These are phyloP conservation scores for Caenorhabditis sulstoni DNA, from an alignment of 2,888 invertebrate species.

Conservation along the genomic window DNA sequence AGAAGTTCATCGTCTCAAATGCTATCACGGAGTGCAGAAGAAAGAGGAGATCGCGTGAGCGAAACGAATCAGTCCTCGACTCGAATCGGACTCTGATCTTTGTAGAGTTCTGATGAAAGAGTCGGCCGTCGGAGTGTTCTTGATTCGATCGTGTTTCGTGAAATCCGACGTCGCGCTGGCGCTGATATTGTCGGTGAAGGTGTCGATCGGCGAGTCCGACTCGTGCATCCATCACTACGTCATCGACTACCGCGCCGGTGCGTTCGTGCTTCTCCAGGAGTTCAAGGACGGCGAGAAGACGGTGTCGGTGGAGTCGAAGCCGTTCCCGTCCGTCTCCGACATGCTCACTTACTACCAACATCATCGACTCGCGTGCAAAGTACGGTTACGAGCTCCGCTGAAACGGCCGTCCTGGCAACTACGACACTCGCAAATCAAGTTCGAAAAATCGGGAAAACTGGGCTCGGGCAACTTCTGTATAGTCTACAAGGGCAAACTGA, in stretches of 20 bases:
- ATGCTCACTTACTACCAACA: constrained; percentile 14
- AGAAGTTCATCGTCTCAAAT: constrained; percentile 29
- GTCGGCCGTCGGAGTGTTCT: constrained; percentile 23
- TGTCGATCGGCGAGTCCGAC: constrained; percentile 20
- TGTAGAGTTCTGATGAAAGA: constrained; percentile 42
- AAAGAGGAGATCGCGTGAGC: constrained; percentile 43
- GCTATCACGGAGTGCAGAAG: constrained; percentile 54
- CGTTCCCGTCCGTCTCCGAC: constrained; percentile 30
- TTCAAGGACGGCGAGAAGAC: constrained; percentile 12
- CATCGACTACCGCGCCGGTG: constrained; percentile 9
- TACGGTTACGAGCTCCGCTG: constrained; percentile 28
- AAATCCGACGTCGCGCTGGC: constrained; percentile 29
- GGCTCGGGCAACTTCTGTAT: constrained; percentile 64
- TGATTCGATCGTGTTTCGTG: constrained; percentile 37
- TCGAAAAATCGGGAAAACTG: constrained; percentile 40
- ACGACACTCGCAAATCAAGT: constrained; percentile 30
- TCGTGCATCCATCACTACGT: constrained; percentile 42
- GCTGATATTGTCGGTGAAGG: constrained; percentile 47
- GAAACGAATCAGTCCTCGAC: background rate
- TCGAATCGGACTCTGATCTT: background rate
- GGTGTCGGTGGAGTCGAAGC: constrained; percentile 22
- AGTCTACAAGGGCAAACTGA: constrained; percentile 53
- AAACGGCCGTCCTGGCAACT: constrained; percentile 48
- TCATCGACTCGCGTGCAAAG: constrained; percentile 50
- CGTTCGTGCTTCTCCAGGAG: constrained; percentile 35